A percentile compares a stretch with the other conserved stretches of the same genome.
Conservation (phyloP, 2,888 invertebrate genomes). For the Synergus umbraculus region DNA sequence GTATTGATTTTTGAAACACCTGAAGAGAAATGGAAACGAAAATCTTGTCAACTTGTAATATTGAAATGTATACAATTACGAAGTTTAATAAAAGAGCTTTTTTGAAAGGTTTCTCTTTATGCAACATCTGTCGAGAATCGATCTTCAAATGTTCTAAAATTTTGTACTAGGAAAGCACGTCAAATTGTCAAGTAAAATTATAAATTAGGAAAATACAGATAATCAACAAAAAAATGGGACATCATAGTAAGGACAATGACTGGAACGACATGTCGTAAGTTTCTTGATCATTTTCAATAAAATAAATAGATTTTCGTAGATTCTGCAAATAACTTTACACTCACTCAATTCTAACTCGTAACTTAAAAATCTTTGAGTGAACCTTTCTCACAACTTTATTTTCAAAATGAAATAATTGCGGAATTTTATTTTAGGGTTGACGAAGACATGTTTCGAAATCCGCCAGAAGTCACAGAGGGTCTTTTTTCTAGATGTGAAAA, state of each 20-base stretch:
- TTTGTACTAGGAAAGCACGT: neutral
- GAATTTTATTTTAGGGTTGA: neutral
- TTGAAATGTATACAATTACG: too few species aligned
- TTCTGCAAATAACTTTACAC: neutral
- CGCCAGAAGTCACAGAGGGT: conserved; percentile 3
- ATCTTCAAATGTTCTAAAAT: conserved; percentile 6
- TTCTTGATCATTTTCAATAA: neutral
- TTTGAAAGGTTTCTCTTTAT: too few species aligned
- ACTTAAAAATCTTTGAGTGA: neutral
- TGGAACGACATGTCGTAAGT: neutral
- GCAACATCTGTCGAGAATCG: neutral
- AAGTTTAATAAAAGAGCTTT: too few species aligned
- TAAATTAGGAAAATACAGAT: conserved; percentile 13
- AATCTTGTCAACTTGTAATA: too few species aligned
- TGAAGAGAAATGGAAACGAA: too few species aligned
- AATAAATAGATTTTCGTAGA: neutral
- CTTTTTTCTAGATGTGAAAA: conserved; percentile 19
- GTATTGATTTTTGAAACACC: too few species aligned
- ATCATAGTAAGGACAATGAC: neutral
- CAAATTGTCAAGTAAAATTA: conserved; percentile 24
- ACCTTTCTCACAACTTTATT: neutral
- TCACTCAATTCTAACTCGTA: neutral
- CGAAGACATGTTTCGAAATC: neutral
- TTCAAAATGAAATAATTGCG: neutral
- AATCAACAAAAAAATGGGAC: conserved; percentile 27